Evolutionary conservation across 2,113 vertebrate genomes (phyloP), one percentile per base, ranked within the genome.

Genomic region (Cebus imitator): DNA sequence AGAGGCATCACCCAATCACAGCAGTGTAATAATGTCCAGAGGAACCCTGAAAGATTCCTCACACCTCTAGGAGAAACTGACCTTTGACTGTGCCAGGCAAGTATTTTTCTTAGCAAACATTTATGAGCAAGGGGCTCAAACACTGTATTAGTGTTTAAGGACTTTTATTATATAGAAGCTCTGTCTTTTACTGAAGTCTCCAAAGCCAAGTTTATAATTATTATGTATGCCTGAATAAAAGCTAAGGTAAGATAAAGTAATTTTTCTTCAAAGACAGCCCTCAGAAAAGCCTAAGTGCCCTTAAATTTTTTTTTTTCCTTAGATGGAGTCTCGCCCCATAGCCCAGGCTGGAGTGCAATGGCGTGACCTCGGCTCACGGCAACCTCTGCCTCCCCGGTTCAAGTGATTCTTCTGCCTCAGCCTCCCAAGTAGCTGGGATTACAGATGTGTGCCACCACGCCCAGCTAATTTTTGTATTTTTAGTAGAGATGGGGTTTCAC

Each of bases 161-260:
- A 52, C 58, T 83, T 84, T 48, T 37, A 40, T 25, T 72, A 6
- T 16, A 27, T 40, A 35, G n/a, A 92, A 94, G 76, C 6, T 61
- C 35, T 66, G 87, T 57, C 73, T 86, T 87, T 79, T 1, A 32
- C 80, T 35, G 21, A 68, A 52, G 37, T 83, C 45, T 84, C 58
- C 35, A 52, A 96, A 80, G 73, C 17, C 58, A 93, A 91, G 66
- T 93, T 78, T 64, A 68, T 73, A 82, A 93, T 43, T 66, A 80
- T 48, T 25, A 64, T 21, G 37, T 20, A 55, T 35, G 50, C 8
- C 20, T 64, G 43, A 73, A 61, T 58, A 58, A 3, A 72, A 75
- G 11, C 80, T 3, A 86, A 85, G 37, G 37, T 72, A 50, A 64
- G 32, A 52, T 17, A 58, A 50, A 18, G 20, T 84, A 9, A 43